These are phyloP conservation scores for Pampusana beccarii DNA, from an alignment of 2,113 vertebrate species.

Conservation along the genomic window DNA sequence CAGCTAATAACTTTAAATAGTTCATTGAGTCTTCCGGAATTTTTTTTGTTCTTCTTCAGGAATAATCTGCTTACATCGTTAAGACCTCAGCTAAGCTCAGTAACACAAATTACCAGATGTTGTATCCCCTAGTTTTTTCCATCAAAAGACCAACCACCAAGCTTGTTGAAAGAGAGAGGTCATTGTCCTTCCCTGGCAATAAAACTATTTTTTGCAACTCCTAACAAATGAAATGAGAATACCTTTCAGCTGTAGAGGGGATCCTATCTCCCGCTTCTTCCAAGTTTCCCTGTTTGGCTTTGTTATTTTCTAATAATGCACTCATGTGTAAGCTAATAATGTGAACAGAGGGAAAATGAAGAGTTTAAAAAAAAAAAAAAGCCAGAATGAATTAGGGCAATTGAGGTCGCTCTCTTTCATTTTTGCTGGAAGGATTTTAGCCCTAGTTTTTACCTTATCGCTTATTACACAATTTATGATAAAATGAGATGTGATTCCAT, in stretches of 20 bases:
- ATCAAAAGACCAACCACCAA: conserved; percentile 86
- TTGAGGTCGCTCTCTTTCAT: conserved; percentile 91
- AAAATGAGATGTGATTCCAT: conserved; percentile 86
- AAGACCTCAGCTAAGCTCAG: conserved; percentile 89
- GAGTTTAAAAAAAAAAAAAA: conserved; percentile 77
- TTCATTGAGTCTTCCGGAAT: conserved; percentile 84
- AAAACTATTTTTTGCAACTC: conserved; percentile 91
- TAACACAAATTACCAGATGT: conserved; percentile 98
- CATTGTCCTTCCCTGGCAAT: conserved; percentile 84
- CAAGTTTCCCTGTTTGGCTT: conserved; percentile 76
- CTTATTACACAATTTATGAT: conserved; percentile 94
- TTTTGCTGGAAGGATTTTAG: conserved; percentile 88
- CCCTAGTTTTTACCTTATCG: conserved; percentile 94
- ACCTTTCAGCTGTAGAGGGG: conserved; percentile 82
- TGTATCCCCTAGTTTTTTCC: conserved; percentile 82
- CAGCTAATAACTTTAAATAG: conserved; percentile 85
- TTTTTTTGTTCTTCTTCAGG: conserved; percentile 84
- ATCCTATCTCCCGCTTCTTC: conserved; percentile 81
- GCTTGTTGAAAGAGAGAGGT: conserved; percentile 86
- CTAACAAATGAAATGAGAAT: conserved; percentile 85
- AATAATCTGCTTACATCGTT: conserved; percentile 99
- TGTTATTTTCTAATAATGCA: conserved; percentile 87
- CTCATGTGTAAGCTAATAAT: conserved; percentile 92
- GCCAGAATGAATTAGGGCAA: conserved; percentile 87
- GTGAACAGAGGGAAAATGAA: conserved; percentile 87